Conservation (phyloP, 30 jellyfish, hydroid and myxozoan species). For the Cassiopea xamachana region DNA sequence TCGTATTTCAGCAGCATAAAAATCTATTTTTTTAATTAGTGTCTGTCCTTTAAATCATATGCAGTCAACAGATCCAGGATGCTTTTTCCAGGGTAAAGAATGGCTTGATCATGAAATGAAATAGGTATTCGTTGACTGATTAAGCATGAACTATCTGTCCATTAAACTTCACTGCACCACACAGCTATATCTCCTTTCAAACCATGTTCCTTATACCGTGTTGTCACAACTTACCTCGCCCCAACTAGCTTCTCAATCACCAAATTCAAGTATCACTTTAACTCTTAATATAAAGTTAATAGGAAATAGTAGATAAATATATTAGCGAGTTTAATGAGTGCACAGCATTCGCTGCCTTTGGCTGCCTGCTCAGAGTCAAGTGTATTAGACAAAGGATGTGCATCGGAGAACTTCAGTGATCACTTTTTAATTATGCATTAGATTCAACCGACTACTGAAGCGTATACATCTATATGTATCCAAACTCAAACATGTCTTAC, state of each 20-base stretch:
- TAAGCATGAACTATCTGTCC: slow-evolving; percentile 9
- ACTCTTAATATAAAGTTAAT: neutral
- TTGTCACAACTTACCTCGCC: no score
- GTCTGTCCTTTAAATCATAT: neutral
- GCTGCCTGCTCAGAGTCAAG: slow-evolving; percentile 69
- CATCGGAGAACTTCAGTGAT: slow-evolving; percentile 70
- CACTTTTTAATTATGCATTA: slow-evolving; percentile 74
- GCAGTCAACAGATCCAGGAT: slow-evolving; percentile 23
- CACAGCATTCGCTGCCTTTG: slow-evolving; percentile 25
- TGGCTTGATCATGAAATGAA: neutral
- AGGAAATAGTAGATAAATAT: neutral
- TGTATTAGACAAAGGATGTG: slow-evolving; percentile 74
- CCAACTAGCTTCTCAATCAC: no score
- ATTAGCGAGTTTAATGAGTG: neutral
- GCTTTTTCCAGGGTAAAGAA: slow-evolving; percentile 15
- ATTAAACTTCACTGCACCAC: neutral
- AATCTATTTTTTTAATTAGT: neutral
- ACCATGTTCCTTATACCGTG: neutral
- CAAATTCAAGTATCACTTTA: neutral
- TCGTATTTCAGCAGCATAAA: neutral
- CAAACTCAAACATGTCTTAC: slow-evolving; percentile 20
- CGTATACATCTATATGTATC: slow-evolving; percentile 48
- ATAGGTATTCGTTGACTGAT: slow-evolving; percentile 15
- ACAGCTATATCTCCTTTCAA: slow-evolving; percentile 40
- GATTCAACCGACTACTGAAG: slow-evolving; percentile 80